These are phyloP conservation scores for Chymomyza costata DNA, from an alignment of 1,140 invertebrate genomes.

Conservation along the genomic window DNA sequence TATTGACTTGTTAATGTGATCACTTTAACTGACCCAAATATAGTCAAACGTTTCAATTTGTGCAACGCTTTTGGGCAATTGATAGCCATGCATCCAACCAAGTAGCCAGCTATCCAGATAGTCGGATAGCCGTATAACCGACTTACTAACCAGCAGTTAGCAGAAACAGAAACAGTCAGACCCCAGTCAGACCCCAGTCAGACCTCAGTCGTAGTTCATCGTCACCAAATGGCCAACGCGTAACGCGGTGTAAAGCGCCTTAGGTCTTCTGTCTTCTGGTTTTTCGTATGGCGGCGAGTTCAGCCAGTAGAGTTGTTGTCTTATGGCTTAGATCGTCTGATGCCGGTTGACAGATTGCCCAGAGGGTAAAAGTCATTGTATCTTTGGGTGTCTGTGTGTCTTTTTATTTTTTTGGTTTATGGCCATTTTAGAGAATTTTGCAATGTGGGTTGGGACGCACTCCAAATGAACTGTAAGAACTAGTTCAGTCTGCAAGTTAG, in stretches of 20 bases:
- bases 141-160: slow-evolving; percentile 22
- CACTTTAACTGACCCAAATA: slow-evolving; percentile 73
- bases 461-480: no score
- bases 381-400: slow-evolving; percentile 8
- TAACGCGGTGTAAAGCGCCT: slow-evolving; percentile 63
- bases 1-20: slow-evolving; percentile 74
- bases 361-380: slow-evolving; percentile 48
- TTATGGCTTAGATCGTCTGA: slow-evolving; percentile 67
- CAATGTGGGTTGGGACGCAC: no score
- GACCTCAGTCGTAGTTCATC: slow-evolving; percentile 60
- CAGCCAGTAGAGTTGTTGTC: slow-evolving; percentile 31
- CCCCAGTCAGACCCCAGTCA: slow-evolving; percentile 14
- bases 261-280: slow-evolving; percentile 29
- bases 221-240: slow-evolving; percentile 53
- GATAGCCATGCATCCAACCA: slow-evolving; percentile 47
- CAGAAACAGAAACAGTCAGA: slow-evolving; percentile 28
- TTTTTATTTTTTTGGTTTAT: neutral
- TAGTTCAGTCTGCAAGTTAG: no score
- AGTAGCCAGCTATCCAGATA: slow-evolving; percentile 16
- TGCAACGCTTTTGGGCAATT: slow-evolving; percentile 71
- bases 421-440: no score
- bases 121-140: slow-evolving; percentile 42
- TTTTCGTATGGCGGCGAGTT: slow-evolving; percentile 4
- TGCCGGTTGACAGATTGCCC: slow-evolving; percentile 69
- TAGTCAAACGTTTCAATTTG: slow-evolving; percentile 74